These are phyloP conservation scores for Entosphenus tridentatus DNA, from an alignment of 2,113 vertebrate species.

Conservation along the genomic window DNA sequence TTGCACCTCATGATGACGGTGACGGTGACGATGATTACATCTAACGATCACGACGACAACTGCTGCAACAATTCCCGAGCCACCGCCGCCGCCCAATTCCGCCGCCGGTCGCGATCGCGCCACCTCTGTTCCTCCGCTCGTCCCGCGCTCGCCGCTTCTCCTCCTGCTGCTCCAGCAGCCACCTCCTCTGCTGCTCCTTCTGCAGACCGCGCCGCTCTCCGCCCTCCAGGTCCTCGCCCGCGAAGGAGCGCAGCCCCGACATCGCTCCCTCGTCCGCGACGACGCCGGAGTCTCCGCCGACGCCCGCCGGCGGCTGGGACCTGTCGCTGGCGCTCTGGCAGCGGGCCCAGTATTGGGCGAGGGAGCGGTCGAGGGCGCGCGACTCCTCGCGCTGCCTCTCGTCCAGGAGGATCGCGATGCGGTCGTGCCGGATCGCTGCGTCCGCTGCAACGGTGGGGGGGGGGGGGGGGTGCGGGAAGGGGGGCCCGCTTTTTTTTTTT, in stretches of 20 bases:
- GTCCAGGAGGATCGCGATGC: slow-evolving; percentile 22
- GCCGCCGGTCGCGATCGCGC: too few relatives aligned
- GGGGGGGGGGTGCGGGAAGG: too few relatives aligned
- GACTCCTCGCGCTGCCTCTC: slow-evolving; percentile 20
- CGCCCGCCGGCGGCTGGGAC: slow-evolving; percentile 23
- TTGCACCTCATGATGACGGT: too few relatives aligned
- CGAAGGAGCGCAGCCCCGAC: slow-evolving; percentile 37
- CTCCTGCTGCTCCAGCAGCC: slow-evolving; percentile 43
- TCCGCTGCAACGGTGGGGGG: slow-evolving; percentile 17
- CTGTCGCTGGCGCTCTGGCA: slow-evolving; percentile 30
- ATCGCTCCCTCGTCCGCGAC: slow-evolving; percentile 9
- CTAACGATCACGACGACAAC: too few relatives aligned
- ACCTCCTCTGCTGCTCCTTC: slow-evolving; percentile 41
- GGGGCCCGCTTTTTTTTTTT: too few relatives aligned
- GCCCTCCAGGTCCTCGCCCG: slow-evolving; percentile 41
- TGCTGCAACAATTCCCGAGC: too few relatives aligned
- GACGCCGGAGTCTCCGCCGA: slow-evolving; percentile 20
- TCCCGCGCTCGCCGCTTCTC: slow-evolving; percentile 22
- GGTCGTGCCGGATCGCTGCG: slow-evolving; percentile 28
- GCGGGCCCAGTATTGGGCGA: slow-evolving; percentile 22
- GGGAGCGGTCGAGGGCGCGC: slow-evolving; percentile 19
- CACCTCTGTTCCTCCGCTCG: slow-evolving; percentile 12
- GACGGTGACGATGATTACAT: too few relatives aligned
- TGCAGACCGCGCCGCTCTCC: slow-evolving; percentile 29
- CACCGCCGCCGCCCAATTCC: too few relatives aligned